These are phyloP conservation scores for Ardeotis arabs DNA, from an alignment of 2,113 vertebrate species.

Conservation along the genomic window DNA sequence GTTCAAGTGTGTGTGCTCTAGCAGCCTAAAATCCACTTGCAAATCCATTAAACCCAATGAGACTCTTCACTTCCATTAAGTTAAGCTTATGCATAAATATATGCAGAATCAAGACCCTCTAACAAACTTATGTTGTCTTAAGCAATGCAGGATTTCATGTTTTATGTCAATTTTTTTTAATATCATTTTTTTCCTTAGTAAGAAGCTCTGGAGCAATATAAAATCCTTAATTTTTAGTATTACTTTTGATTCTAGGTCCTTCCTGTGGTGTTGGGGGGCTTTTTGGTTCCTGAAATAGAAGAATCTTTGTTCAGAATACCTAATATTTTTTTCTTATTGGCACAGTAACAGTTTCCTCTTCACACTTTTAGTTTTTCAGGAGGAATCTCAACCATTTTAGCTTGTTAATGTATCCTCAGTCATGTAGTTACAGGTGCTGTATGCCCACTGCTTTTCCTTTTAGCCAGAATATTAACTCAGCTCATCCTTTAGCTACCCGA, in stretches of 20 bases:
- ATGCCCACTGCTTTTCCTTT: neutral
- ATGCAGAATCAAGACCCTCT: neutral
- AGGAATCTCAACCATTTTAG: neutral
- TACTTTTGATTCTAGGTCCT: neutral
- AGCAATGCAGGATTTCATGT: neutral
- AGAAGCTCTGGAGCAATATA: neutral
- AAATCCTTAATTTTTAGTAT: neutral
- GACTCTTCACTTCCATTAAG: neutral
- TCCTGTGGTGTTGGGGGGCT: neutral
- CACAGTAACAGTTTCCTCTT: neutral
- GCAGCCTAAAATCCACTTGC: neutral
- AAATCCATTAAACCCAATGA: slow-evolving; percentile 8
- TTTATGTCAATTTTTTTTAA: neutral
- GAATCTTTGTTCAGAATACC: neutral
- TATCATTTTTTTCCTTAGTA: neutral
- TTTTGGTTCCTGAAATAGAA: neutral
- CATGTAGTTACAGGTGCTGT: neutral
- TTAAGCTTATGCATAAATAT: neutral
- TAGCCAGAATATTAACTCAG: neutral
- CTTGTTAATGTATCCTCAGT: neutral
- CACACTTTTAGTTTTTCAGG: neutral
- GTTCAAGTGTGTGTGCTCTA: neutral
- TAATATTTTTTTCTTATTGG: neutral
- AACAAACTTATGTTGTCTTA: neutral
- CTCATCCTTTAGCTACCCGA: neutral